These are phyloP conservation scores for Lamprologus speciosus DNA, from an alignment of 2,113 vertebrate species.

Conservation along the genomic window DNA sequence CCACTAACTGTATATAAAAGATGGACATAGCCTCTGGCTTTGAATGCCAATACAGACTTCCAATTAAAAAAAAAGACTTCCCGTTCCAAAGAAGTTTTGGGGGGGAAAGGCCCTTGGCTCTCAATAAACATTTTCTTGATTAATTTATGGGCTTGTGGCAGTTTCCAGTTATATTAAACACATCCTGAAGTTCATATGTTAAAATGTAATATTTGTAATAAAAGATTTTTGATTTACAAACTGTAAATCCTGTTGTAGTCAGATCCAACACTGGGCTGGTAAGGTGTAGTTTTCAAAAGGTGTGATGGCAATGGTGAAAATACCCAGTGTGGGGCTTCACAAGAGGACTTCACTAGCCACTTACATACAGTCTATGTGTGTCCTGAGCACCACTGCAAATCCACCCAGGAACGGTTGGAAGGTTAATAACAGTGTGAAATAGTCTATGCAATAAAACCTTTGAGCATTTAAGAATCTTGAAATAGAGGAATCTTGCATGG, in stretches of 20 bases:
- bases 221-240: background rate
- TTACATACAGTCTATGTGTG: background rate
- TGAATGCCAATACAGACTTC: background rate
- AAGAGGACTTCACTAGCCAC: background rate
- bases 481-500: background rate
- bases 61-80: background rate
- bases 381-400: background rate
- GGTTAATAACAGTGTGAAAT: background rate
- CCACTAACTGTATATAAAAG: background rate
- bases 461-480: background rate
- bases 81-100: background rate
- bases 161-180: background rate
- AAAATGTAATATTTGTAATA: background rate
- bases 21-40: background rate
- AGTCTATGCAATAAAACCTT: background rate
- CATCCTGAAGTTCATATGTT: background rate
- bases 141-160: background rate
- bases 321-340: background rate
- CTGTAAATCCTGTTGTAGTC: background rate
- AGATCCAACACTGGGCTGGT: background rate
- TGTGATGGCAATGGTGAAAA: background rate
- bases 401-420: background rate
- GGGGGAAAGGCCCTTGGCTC: rapidly evolving
- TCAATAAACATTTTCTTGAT: background rate
- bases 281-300: background rate